These are phyloP conservation scores for Gastrophysa polygoni DNA, from an alignment of 2,888 invertebrate genomes.

Conservation along the genomic window DNA sequence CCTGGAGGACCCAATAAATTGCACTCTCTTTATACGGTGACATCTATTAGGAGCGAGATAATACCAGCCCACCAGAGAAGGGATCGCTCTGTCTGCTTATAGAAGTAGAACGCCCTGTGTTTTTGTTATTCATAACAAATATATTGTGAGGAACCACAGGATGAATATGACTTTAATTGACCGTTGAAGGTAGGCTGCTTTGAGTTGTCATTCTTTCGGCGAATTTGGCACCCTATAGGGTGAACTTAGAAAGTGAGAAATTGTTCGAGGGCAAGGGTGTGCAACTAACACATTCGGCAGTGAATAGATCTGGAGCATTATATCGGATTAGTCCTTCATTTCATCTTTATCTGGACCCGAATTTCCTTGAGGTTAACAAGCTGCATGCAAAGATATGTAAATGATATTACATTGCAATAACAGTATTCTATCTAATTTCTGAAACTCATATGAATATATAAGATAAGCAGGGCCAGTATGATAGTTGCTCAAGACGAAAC, in stretches of 20 bases:
- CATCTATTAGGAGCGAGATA: slow-evolving; percentile 44
- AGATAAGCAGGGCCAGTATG: no score
- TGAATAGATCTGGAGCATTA: background rate
- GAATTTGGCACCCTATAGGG: slow-evolving; percentile 40
- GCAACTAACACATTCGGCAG: background rate
- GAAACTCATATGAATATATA: no score
- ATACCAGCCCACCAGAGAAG: slow-evolving; percentile 43
- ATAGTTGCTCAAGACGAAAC: no score
- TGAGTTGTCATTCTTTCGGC: slow-evolving; percentile 39
- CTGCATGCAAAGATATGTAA: no score
- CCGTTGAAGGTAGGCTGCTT: slow-evolving; percentile 47
- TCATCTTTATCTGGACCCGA: no score
- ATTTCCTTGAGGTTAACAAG: no score
- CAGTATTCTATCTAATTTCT: no score
- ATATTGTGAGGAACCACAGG: slow-evolving; percentile 49
- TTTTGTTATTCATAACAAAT: slow-evolving; percentile 45
- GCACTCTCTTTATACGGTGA: slow-evolving; percentile 43
- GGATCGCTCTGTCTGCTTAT: slow-evolving; percentile 30
- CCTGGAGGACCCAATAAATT: slow-evolving; percentile 38
- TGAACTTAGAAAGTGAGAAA: slow-evolving; percentile 37
- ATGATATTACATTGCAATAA: no score
- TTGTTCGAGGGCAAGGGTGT: slow-evolving; percentile 23
- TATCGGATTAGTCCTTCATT: background rate
- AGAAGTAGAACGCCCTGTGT: slow-evolving; percentile 39
- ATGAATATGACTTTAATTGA: slow-evolving; percentile 54